phyloP scores from a whole-genome alignment of 2,113 vertebrate genomes.

The Tor tambroides region DNA sequence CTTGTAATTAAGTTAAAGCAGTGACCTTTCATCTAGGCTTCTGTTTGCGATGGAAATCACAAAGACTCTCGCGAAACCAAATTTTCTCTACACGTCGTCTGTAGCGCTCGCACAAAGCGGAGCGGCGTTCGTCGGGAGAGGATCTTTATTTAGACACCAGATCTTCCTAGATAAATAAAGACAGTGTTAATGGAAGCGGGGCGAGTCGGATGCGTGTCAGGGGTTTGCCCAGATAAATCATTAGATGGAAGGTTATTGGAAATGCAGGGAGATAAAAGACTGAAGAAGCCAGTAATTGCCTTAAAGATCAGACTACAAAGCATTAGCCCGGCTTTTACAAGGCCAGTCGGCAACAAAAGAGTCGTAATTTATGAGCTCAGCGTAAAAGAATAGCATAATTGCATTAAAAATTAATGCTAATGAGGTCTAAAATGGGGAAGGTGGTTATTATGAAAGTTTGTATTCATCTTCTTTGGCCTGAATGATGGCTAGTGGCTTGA shows the following conservation, averaged over 20 bases:
- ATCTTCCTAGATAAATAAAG: slow-evolving; percentile 57
- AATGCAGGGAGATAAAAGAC: slow-evolving; percentile 87
- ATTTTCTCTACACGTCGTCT: neutral
- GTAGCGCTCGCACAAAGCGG: slow-evolving; percentile 28
- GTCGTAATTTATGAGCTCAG: slow-evolving; percentile 99
- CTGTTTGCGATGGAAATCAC: slow-evolving; percentile 12
- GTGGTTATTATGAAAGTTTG: slow-evolving; percentile 99
- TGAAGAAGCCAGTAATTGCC: slow-evolving; percentile 98
- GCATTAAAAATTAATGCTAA: slow-evolving; percentile 99
- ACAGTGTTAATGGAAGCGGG: slow-evolving; percentile 65
- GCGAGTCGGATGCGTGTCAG: slow-evolving; percentile 58
- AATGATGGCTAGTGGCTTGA: slow-evolving; percentile 99
- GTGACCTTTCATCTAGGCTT: slow-evolving; percentile 4
- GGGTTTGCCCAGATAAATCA: slow-evolving; percentile 78
- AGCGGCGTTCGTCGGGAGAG: slow-evolving; percentile 39
- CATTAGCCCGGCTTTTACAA: slow-evolving; percentile 99
- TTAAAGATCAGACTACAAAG: slow-evolving; percentile 99
- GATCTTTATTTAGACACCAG: slow-evolving; percentile 53
- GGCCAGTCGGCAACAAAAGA: slow-evolving; percentile 99
- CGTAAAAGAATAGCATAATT: slow-evolving; percentile 99
- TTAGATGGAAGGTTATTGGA: slow-evolving; percentile 89
- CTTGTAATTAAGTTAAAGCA: neutral
- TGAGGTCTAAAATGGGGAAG: slow-evolving; percentile 99
- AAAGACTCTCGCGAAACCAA: neutral
- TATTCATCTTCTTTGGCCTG: slow-evolving; percentile 99